Percentiles rank a stretch among this genome's conserved stretches.
These are phyloP conservation scores for Hylaea fasciaria DNA, from an alignment of 2,888 invertebrate genomes.

Conservation along the genomic window DNA sequence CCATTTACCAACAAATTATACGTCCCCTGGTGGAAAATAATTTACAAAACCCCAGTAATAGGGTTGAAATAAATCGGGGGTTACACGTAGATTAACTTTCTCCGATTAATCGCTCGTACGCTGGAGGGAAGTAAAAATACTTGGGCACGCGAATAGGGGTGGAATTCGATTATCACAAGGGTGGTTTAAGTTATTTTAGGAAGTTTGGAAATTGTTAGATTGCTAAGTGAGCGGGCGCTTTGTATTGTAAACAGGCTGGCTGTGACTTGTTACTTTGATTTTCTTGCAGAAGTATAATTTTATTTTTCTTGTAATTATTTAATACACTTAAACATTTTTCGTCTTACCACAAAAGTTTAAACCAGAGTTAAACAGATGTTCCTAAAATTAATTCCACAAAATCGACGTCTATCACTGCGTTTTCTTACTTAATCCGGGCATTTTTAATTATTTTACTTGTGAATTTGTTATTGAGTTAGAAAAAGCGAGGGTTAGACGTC, in stretches of 20 bases:
- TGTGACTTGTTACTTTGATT: background rate
- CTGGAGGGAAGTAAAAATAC: constrained; percentile 30
- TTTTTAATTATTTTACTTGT: too few relatives aligned
- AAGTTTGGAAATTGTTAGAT: constrained; percentile 15
- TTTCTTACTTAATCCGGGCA: too few relatives aligned
- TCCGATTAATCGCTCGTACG: constrained; percentile 31
- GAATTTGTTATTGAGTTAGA: too few relatives aligned
- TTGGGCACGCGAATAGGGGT: constrained; percentile 29
- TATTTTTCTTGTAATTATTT: too few relatives aligned
- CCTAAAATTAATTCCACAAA: too few relatives aligned
- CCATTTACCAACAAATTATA: constrained; percentile 24
- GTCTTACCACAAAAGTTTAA: too few relatives aligned
- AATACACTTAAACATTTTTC: too few relatives aligned
- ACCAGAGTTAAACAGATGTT: too few relatives aligned
- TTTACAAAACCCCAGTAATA: constrained; percentile 25
- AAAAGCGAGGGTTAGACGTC: too few relatives aligned
- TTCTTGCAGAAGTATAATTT: background rate
- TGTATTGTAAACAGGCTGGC: background rate
- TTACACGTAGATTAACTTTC: constrained; percentile 34
- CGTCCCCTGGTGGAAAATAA: constrained; percentile 24
- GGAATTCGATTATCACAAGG: constrained; percentile 27
- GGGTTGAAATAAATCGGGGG: constrained; percentile 34
- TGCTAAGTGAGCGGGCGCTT: constrained; percentile 14
- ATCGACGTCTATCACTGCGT: too few relatives aligned
- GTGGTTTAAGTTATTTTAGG: constrained; percentile 25